A percentile compares a stretch with the other conserved stretches of the same genome.
Evolutionary conservation across 1,140 invertebrate genomes (phyloP).

Genomic region (Megalopta genalis): DNA sequence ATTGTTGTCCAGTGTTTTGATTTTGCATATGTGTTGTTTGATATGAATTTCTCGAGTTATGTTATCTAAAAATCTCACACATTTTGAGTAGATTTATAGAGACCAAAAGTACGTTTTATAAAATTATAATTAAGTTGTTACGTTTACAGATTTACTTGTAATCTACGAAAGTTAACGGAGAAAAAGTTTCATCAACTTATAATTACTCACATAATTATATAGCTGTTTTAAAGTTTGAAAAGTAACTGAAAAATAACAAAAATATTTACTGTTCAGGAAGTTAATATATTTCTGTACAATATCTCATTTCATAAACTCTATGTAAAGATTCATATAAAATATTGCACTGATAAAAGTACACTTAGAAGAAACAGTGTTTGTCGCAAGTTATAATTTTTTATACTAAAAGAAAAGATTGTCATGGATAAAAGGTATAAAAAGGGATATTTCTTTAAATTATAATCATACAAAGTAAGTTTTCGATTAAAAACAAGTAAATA

Average conservation of each 20-base stretch:
- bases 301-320: conserved; percentile 17
- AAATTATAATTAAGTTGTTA: neutral
- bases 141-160: neutral
- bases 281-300: conserved; percentile 40
- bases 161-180: conserved; percentile 35
- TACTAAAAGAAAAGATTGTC: conserved; percentile 56
- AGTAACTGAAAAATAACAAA: conserved; percentile 40
- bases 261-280: conserved; percentile 14
- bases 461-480: conserved; percentile 29
- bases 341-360: conserved; percentile 54
- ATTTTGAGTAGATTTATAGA: neutral
- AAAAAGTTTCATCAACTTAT: too few relatives aligned
- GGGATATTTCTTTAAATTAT: conserved; percentile 33
- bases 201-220: too few relatives aligned
- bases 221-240: neutral
- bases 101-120: neutral
- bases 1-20: conserved; percentile 1
- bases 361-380: conserved; percentile 29
- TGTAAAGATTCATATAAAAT: conserved; percentile 58
- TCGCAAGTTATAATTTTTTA: neutral
- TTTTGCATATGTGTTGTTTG: neutral
- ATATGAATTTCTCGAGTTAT: neutral
- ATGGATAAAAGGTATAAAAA: conserved; percentile 57
- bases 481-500: conserved; percentile 45
- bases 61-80: neutral